phyloP scores from a whole-genome alignment of 2,888 invertebrate genomes.

The Caprella mutica region DNA sequence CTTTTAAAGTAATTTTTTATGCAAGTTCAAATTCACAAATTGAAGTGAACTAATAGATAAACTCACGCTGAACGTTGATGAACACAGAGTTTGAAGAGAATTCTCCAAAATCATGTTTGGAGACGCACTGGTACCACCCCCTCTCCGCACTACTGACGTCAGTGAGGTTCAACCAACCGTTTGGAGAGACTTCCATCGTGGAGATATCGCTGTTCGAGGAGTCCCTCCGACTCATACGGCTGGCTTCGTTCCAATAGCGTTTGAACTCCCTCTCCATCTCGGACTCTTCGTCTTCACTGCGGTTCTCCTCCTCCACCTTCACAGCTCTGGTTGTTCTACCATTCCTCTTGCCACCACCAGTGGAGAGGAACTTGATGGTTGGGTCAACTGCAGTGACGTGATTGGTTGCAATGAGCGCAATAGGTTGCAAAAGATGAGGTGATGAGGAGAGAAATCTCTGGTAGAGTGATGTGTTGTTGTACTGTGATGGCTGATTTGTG shows the following conservation, averaged over 20 bases:
- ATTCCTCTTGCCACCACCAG: too few species aligned
- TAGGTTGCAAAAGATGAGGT: background rate
- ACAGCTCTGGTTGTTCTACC: too few species aligned
- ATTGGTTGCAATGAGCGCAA: too few species aligned
- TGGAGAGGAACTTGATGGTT: too few species aligned
- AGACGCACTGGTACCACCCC: constrained; percentile 87
- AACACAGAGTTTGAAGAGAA: constrained; percentile 35
- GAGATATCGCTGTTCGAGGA: too few species aligned
- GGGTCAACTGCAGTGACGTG: too few species aligned
- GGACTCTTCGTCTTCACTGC: too few species aligned
- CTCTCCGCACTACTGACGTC: constrained; percentile 66
- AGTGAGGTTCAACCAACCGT: constrained; percentile 74
- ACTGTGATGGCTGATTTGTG: too few species aligned
- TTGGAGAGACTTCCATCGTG: constrained; percentile 54
- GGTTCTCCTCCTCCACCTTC: too few species aligned
- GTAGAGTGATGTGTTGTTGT: background rate
- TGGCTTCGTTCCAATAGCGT: too few species aligned
- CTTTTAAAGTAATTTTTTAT: background rate
- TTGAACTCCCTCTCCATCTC: too few species aligned
- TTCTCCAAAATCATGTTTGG: constrained; percentile 54
- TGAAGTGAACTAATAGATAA: too few species aligned
- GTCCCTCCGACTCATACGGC: constrained; percentile 36
- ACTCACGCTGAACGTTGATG: constrained; percentile 30
- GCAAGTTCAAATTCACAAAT: background rate
- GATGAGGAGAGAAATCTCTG: background rate